A percentile compares a stretch with the other conserved stretches of the same genome.
These are phyloP conservation scores for Drosophila athabasca DNA, from an alignment of 1,140 invertebrate genomes.

Conservation along the genomic window DNA sequence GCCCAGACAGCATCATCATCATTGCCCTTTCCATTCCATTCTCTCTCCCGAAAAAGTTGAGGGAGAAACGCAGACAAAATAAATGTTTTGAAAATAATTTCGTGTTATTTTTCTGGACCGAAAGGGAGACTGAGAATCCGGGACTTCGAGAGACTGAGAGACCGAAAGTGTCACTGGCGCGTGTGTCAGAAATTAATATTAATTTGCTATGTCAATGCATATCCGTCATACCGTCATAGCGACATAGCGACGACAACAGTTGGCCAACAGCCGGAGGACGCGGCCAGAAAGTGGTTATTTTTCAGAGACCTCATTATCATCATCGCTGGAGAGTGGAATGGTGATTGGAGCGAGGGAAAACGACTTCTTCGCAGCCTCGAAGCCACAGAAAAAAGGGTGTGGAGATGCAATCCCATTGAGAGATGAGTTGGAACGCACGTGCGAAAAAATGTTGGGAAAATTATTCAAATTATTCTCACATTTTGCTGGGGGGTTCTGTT, in stretches of 20 bases:
- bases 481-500: conserved; percentile 54
- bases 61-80: conserved; percentile 56
- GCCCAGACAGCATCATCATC: conserved; percentile 57
- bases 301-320: conserved; percentile 66
- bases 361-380: no score
- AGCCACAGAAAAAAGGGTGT: conserved; percentile 10
- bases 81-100: conserved; percentile 80
- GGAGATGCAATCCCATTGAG: neutral
- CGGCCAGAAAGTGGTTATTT: conserved; percentile 69
- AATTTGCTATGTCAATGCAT: conserved; percentile 83
- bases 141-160: no score
- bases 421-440: conserved; percentile 23
- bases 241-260: conserved; percentile 37
- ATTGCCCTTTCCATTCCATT: conserved; percentile 25
- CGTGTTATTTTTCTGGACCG: conserved; percentile 61
- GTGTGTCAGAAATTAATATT: conserved; percentile 84
- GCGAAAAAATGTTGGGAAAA: conserved; percentile 43
- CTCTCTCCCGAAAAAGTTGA: conserved; percentile 4
- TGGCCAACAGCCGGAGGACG: conserved; percentile 27
- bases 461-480: conserved; percentile 57
- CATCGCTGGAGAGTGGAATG: conserved; percentile 16
- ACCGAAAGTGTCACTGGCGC: conserved; percentile 69
- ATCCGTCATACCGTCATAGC: conserved; percentile 78
- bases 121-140: conserved; percentile 2
- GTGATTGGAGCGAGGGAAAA: no score